Evolutionary conservation across 2,113 vertebrate species (phyloP).

Genomic region (Glaucidium brasilianum): DNA sequence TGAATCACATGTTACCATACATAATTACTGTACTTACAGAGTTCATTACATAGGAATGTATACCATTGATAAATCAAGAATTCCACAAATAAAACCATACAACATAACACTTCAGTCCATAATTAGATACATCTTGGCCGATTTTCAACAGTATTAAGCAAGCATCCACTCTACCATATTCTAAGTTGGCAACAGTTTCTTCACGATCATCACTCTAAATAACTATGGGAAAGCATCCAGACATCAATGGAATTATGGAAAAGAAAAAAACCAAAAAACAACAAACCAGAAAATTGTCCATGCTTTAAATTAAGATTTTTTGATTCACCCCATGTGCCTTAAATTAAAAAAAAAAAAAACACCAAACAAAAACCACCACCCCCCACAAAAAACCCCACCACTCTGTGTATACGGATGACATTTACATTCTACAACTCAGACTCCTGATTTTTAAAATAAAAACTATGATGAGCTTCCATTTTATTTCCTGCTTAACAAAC

Average conservation of each 20-base stretch:
- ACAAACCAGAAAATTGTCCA: not conserved
- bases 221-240: slow-evolving; percentile 12
- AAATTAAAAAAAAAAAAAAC: not conserved
- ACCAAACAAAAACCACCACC: too few relatives aligned
- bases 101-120: not conserved
- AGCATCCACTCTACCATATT: not conserved
- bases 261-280: not conserved
- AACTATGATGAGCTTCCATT: not conserved
- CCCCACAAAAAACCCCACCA: too few relatives aligned
- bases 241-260: not conserved
- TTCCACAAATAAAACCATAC: not conserved
- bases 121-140: not conserved
- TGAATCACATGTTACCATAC: not conserved
- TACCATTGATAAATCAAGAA: not conserved
- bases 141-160: slow-evolving; percentile 23
- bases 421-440: not conserved
- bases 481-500: not conserved
- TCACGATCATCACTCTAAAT: not conserved
- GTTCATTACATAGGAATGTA: not conserved
- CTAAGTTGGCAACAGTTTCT: slow-evolving; percentile 23
- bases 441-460: not conserved
- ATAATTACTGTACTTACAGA: not conserved
- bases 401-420: not conserved
- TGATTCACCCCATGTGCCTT: not conserved
- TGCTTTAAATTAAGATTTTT: not conserved